Conservation (phyloP, 2,888 invertebrate species). For the Cordilura impudica region DNA sequence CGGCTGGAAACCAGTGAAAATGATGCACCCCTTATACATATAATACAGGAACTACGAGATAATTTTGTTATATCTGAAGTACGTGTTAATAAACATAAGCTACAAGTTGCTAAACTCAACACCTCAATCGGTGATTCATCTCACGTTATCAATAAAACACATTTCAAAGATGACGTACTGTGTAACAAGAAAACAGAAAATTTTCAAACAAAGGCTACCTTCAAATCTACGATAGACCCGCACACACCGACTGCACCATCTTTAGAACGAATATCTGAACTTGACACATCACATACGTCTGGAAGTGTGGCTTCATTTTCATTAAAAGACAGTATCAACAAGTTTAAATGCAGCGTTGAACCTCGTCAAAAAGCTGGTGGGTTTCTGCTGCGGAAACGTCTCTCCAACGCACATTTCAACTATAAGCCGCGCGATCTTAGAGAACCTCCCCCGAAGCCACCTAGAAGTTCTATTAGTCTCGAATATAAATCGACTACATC, state of each 20-base stretch:
- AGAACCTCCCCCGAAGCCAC: conserved; percentile 73
- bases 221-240: background rate
- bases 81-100: conserved; percentile 72
- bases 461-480: conserved; percentile 69
- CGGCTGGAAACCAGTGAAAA: conserved; percentile 66
- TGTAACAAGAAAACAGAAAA: background rate
- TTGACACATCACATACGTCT: conserved; percentile 15
- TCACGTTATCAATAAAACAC: background rate
- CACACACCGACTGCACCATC: conserved; percentile 52
- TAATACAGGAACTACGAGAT: conserved; percentile 75
- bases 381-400: conserved; percentile 72
- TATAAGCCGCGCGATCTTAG: conserved; percentile 68
- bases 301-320: conserved; percentile 19
- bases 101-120: conserved; percentile 48
- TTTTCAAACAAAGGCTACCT: background rate
- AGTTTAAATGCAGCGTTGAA: conserved; percentile 59
- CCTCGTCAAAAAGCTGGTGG: conserved; percentile 70
- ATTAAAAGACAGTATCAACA: background rate
- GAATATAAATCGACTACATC: conserved; percentile 69
- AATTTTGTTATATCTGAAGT: conserved; percentile 76
- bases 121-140: background rate
- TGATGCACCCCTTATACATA: conserved; percentile 75
- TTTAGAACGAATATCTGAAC: conserved; percentile 57
- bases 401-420: conserved; percentile 67
- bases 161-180: background rate